Evolutionary conservation across 2,888 invertebrate genomes (phyloP).

Genomic region (Aplocera efformata): DNA sequence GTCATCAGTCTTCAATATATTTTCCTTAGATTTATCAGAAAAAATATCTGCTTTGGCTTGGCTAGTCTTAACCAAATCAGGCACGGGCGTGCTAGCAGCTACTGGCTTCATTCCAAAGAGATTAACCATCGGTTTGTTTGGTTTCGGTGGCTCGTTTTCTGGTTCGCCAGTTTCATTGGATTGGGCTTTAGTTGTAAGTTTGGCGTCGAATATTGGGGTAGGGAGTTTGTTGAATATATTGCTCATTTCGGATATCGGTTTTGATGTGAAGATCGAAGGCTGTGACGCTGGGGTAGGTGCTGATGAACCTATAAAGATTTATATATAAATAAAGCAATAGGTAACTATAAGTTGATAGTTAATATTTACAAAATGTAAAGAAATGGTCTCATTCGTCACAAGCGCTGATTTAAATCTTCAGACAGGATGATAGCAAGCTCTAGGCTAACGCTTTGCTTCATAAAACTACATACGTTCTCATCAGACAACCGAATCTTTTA

Average conservation of each 20-base stretch:
- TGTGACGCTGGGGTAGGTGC: constrained; percentile 37
- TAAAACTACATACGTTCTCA: too few species aligned
- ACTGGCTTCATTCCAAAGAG: constrained; percentile 49
- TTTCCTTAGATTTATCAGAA: constrained; percentile 46
- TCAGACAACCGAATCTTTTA: too few species aligned
- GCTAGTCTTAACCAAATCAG: constrained; percentile 40
- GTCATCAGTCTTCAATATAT: constrained; percentile 24
- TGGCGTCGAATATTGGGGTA: constrained; percentile 36
- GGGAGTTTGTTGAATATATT: constrained; percentile 53
- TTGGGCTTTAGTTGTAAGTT: constrained; percentile 25
- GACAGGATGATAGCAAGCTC: too few species aligned
- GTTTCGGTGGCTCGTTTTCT: constrained; percentile 36
- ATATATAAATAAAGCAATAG: background rate
- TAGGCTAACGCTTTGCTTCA: too few species aligned
- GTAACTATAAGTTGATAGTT: background rate
- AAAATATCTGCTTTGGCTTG: constrained; percentile 40
- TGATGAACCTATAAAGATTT: constrained; percentile 26
- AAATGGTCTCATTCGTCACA: too few species aligned
- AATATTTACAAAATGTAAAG: too few species aligned
- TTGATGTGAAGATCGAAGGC: constrained; percentile 48
- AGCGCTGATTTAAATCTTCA: too few species aligned
- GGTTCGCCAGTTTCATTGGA: constrained; percentile 60
- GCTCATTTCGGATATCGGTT: constrained; percentile 52
- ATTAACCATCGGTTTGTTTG: constrained; percentile 50
- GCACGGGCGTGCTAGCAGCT: constrained; percentile 38